phyloP scores from a whole-genome alignment of 2,797 vertebrate genomes.

The Glyptemys insculpta region DNA sequence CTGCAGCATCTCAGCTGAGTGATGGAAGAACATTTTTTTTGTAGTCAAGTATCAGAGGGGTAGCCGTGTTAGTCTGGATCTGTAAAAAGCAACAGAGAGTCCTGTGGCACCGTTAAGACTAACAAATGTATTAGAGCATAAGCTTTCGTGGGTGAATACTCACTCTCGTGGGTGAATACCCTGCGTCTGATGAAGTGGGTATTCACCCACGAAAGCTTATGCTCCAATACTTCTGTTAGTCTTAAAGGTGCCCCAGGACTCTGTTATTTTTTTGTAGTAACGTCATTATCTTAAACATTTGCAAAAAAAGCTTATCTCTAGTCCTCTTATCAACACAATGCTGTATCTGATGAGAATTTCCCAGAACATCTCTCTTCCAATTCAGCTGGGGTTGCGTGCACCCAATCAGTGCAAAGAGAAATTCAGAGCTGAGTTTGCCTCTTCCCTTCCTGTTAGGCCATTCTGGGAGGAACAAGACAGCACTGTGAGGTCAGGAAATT shows the following conservation, averaged over 20 bases:
- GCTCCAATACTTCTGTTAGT: too few relatives aligned
- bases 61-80: too few relatives aligned
- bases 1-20: slow-evolving; percentile 26
- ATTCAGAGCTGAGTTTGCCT: slow-evolving; percentile 61
- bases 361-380: slow-evolving; percentile 69
- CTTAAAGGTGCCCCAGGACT: too few relatives aligned
- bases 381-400: slow-evolving; percentile 63
- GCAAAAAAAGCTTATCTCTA: slow-evolving; percentile 71
- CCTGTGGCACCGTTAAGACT: too few relatives aligned
- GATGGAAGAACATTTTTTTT: slow-evolving; percentile 61
- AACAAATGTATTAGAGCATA: too few relatives aligned
- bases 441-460: slow-evolving; percentile 64
- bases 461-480: slow-evolving; percentile 64
- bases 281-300: slow-evolving; percentile 74
- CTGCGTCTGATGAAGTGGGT: too few relatives aligned
- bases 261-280: slow-evolving; percentile 47
- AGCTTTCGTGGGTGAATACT: too few relatives aligned
- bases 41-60: too few relatives aligned
- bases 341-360: slow-evolving; percentile 74
- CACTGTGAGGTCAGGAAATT: slow-evolving; percentile 71
- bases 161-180: too few relatives aligned
- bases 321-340: slow-evolving; percentile 58
- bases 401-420: slow-evolving; percentile 57
- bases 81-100: too few relatives aligned
- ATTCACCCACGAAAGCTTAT: too few relatives aligned